Base-by-base conservation (phyloP, 1,140 invertebrate species). In the Tribolium castaneum region DNA sequence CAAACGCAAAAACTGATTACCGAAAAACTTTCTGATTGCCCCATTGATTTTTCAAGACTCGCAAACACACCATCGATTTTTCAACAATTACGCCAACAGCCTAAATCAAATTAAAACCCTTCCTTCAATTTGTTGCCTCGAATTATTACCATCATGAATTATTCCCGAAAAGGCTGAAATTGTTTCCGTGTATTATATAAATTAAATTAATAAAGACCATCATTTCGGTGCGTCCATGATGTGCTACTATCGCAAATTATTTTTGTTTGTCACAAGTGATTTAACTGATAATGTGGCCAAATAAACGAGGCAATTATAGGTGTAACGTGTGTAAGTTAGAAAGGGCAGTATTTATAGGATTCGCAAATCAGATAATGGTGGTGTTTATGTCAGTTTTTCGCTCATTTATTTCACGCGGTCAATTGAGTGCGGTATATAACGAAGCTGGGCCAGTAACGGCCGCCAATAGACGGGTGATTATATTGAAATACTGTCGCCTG, bases 311-410 rank as follows among this genome's bases (percentile, higher is more conserved):
- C 77, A 78, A 78, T 78, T 78, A 78, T 34, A 73, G 45, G 49
- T 50, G 71, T 45, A 74, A 34, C 59, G 59, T 66, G 59, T 66
- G 30, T 35, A 66, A 70, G 49, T 70, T 14, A 70, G 70, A 72
- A 39, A 16, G 19, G 70, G 34, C 13, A 16, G 35, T 73, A 80
- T 80, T 80, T 80, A 78, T 78, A 71, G 52, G 51, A 76, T 82
- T 80, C 76, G 75, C 79, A 76, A 72, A 75, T 77, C 73, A 80
- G 75, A 78, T 80, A 82, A 81, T 81, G 75, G 77, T 35, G 22
- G 62, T 62, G 71, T 80, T 73, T 62, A 76, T 74, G 77, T 78
- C 76, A 77, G 59, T 79, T 77, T 81, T 77, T 79, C 81, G 75
- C 70, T 78, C 75, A 75, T 77, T 75, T 76, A 71, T 80, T 66